These are phyloP conservation scores for Ophioninae sp. DNA, from an alignment of 2,888 invertebrate genomes.

Conservation along the genomic window DNA sequence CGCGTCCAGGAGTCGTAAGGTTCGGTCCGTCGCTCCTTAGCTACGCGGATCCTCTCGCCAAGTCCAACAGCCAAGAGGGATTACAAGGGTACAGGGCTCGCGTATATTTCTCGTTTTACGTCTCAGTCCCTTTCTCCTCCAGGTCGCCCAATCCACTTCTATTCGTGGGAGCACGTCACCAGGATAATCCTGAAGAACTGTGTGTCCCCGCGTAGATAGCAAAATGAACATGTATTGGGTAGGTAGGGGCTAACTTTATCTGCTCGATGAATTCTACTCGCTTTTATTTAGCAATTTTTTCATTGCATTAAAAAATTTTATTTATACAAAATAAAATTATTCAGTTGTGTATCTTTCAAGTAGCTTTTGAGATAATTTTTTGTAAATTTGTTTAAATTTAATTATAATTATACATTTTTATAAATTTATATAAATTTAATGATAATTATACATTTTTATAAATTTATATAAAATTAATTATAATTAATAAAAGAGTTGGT, in stretches of 20 bases:
- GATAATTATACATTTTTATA: too few relatives aligned
- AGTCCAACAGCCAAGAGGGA: constrained; percentile 57
- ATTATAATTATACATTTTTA: too few relatives aligned
- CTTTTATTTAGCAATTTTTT: not conserved
- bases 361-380: too few relatives aligned
- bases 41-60: constrained; percentile 30
- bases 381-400: too few relatives aligned
- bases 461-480: too few relatives aligned
- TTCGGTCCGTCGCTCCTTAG: constrained; percentile 22
- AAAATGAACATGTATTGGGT: constrained; percentile 41
- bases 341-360: too few relatives aligned
- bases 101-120: constrained; percentile 55
- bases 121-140: constrained; percentile 38
- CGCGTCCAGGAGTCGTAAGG: constrained; percentile 36
- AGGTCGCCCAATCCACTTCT: constrained; percentile 40
- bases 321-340: too few relatives aligned
- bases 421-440: too few relatives aligned
- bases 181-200: constrained; percentile 59
- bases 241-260: constrained; percentile 13
- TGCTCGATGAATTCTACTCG: not conserved
- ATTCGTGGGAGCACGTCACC: constrained; percentile 21
- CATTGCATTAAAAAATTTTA: too few relatives aligned
- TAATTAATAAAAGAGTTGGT: too few relatives aligned
- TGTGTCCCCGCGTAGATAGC: constrained; percentile 58
- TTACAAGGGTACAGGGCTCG: constrained; percentile 63